Percentiles rank a stretch among this genome's conserved stretches.
Evolutionary conservation across 2,888 invertebrate species (phyloP).

Genomic region (Hypselothyrea guttata): DNA sequence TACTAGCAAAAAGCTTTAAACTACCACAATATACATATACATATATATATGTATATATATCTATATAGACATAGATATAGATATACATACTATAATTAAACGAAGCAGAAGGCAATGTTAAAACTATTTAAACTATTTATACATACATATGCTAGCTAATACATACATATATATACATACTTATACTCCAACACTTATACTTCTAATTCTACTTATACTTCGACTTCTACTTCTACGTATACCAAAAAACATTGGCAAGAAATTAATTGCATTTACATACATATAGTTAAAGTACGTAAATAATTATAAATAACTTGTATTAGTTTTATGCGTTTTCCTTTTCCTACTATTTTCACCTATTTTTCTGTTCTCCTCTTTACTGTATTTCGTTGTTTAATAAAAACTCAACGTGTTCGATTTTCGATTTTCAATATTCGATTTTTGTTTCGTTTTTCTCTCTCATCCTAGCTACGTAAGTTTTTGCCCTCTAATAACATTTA

Average conservation of each 20-base stretch:
- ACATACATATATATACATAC: slow-evolving; percentile 11
- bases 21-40: slow-evolving; percentile 18
- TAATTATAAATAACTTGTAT: not conserved
- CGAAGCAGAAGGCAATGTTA: slow-evolving; percentile 36
- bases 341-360: too few relatives aligned
- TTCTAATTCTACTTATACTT: slow-evolving; percentile 6
- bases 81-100: slow-evolving; percentile 16
- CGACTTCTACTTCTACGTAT: slow-evolving; percentile 8
- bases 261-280: slow-evolving; percentile 45
- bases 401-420: too few relatives aligned
- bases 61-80: not conserved
- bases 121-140: slow-evolving; percentile 26
- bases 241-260: slow-evolving; percentile 31
- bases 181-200: slow-evolving; percentile 9
- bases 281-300: slow-evolving; percentile 1
- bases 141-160: slow-evolving; percentile 16
- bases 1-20: slow-evolving; percentile 44
- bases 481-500: too few relatives aligned
- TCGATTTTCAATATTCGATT: too few relatives aligned
- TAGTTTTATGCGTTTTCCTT: slow-evolving; percentile 38
- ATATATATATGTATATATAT: slow-evolving; percentile 7
- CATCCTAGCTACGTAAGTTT: not conserved
- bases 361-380: too few relatives aligned
- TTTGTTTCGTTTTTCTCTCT: not conserved
- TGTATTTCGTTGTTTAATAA: too few relatives aligned